Percentiles rank a stretch among this genome's conserved stretches.
Conservation (phyloP, 1,140 invertebrate genomes). For the Bilobella aurantiaca region DNA sequence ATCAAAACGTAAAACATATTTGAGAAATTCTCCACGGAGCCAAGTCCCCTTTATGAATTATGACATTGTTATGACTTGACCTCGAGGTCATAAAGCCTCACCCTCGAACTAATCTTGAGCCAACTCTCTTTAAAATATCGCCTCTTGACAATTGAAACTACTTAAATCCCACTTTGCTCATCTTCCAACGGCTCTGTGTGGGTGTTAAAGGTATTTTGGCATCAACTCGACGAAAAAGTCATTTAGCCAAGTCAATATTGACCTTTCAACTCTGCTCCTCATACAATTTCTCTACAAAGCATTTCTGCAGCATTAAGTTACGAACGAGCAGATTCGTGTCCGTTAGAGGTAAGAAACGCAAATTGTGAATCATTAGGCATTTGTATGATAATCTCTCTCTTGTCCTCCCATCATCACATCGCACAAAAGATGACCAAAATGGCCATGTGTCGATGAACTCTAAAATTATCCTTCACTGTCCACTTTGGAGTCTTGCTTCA, state of each 20-base stretch:
- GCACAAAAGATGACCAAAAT: background rate
- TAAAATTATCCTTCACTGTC: background rate
- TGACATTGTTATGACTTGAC: too few species aligned
- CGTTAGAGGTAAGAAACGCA: background rate
- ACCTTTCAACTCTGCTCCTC: background rate
- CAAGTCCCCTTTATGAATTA: too few species aligned
- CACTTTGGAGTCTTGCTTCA: background rate
- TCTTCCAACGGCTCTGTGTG: too few species aligned
- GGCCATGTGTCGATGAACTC: constrained; percentile 4
- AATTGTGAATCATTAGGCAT: background rate
- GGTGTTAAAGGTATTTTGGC: too few species aligned
- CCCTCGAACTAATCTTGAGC: too few species aligned
- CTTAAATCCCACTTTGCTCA: too few species aligned
- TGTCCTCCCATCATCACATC: background rate
- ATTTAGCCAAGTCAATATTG: constrained; percentile 7
- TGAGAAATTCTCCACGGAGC: too few species aligned
- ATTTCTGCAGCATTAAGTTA: background rate
- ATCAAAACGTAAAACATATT: too few species aligned
- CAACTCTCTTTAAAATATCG: too few species aligned
- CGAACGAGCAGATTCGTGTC: background rate
- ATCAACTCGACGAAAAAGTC: too few species aligned
- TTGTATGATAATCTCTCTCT: background rate
- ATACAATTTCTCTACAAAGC: background rate
- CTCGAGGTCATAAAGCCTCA: too few species aligned
- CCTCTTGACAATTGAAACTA: too few species aligned